Evolutionary conservation across 2,888 invertebrate genomes (phyloP).

Genomic region (Limulus polyphemus): DNA sequence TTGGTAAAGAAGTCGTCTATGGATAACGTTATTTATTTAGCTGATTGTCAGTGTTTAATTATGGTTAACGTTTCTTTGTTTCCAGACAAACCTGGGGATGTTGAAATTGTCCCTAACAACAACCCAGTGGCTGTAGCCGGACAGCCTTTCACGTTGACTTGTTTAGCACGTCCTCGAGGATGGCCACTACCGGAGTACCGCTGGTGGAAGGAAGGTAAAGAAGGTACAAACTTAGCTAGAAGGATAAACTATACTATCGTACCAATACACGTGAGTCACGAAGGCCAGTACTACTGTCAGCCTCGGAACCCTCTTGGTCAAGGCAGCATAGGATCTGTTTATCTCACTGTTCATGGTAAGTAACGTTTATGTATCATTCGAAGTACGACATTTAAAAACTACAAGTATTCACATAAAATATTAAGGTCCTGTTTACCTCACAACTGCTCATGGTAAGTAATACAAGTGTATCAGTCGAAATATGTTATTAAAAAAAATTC

Average conservation of each 20-base stretch:
- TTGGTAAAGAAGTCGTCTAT: too few species aligned
- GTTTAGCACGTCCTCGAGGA: slow-evolving; percentile 77
- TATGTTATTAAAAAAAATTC: too few species aligned
- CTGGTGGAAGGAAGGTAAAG: slow-evolving; percentile 66
- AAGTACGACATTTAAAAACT: too few species aligned
- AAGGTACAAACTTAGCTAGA: slow-evolving; percentile 52
- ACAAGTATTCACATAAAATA: too few species aligned
- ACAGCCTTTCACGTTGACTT: slow-evolving; percentile 54
- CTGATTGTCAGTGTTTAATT: too few species aligned
- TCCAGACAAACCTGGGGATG: slow-evolving; percentile 27
- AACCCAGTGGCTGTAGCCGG: slow-evolving; percentile 24
- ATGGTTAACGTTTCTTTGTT: not conserved
- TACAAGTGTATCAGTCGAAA: too few species aligned
- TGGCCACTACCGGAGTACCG: slow-evolving; percentile 75
- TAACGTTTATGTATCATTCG: not conserved
- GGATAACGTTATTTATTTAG: too few species aligned
- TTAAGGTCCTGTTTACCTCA: too few species aligned
- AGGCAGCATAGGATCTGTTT: slow-evolving; percentile 69
- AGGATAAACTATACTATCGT: slow-evolving; percentile 73
- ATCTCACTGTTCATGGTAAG: slow-evolving; percentile 57
- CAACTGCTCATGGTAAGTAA: too few species aligned
- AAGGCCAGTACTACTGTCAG: slow-evolving; percentile 79
- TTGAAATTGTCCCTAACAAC: slow-evolving; percentile 21
- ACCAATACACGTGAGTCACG: slow-evolving; percentile 64
- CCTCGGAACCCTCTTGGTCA: slow-evolving; percentile 78